Base-by-base conservation (phyloP, 1,140 invertebrate genomes). In the Drosophila setifemur region DNA sequence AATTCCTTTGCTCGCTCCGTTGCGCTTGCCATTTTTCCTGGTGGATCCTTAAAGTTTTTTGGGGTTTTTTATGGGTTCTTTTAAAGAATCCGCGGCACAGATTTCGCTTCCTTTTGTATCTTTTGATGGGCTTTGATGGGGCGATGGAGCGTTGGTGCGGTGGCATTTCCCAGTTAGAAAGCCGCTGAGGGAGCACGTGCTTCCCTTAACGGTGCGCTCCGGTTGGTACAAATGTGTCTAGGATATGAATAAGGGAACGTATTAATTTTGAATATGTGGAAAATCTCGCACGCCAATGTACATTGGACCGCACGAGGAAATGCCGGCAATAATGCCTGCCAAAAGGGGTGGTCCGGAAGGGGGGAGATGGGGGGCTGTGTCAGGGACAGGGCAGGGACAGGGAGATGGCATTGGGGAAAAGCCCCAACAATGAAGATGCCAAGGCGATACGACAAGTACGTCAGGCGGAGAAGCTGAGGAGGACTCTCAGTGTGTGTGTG, bases 261-360 rank as follows among this genome's bases (percentile, higher is more conserved):
- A 85, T 85, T 85, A 85, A 85, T 85, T 85, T 85, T 85, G 81
- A 85, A 85, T 85, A 86, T 86, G 75, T 86, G 82, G 75, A 85
- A 76, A 86, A 81, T 85, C 70, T 85, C 79, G 81, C 79, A 83
- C 73, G 57, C 60, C 58, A 50, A 67, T 58, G 71, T 49, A 52
- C 31, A 23, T 12, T 11, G 42, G 35, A 47, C 50, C 43, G 48
- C 70, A 57, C 44, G 57, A 74, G 81, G 79, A 81, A 86, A 86
- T 81, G 79, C 66, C 75, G 73, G 67, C 69, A 73, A 64, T 73
- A 73, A 64, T 66, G 48, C 31, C 57, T 31, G 70, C 58, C 67
- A 70, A 44, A 45, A 61, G 28, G 37, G 53, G 19, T 18, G 52
- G 43, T 19, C 25, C n/a, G n/a, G n/a, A n/a, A n/a, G n/a, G n/a